Evolutionary conservation across 2,113 vertebrate genomes (phyloP).

Genomic region (Hypanus sabinus): DNA sequence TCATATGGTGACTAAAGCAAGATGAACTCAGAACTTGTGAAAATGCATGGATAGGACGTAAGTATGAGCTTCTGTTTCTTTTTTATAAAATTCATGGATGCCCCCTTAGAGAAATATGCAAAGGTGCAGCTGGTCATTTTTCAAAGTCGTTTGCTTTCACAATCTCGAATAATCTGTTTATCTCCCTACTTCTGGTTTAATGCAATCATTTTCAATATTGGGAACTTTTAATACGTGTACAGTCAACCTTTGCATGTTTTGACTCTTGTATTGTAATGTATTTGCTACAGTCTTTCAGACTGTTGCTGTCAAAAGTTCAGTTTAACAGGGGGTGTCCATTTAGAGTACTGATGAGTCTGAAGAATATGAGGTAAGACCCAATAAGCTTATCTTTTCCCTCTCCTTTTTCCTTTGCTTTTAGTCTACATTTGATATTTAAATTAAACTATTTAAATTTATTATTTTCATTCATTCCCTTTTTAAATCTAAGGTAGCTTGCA

Average conservation of each 20-base stretch:
- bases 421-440: constrained; percentile 41
- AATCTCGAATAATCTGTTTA: background rate
- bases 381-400: constrained; percentile 53
- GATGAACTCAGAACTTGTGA: constrained; percentile 99
- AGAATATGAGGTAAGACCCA: constrained; percentile 87
- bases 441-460: background rate
- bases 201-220: constrained; percentile 26
- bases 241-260: constrained; percentile 93
- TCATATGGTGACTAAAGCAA: constrained; percentile 99
- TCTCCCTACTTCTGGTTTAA: background rate
- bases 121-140: constrained; percentile 85
- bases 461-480: background rate
- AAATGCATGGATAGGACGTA: constrained; percentile 99
- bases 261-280: constrained; percentile 67
- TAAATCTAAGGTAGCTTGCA: background rate
- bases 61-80: constrained; percentile 99
- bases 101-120: constrained; percentile 97
- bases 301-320: constrained; percentile 69
- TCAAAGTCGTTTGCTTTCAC: background rate
- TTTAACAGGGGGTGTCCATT: constrained; percentile 93
- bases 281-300: constrained; percentile 70
- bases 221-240: constrained; percentile 48
- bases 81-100: constrained; percentile 89
- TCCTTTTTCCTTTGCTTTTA: constrained; percentile 51
- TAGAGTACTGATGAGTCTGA: constrained; percentile 97